Evolutionary conservation across 2,888 invertebrate species (phyloP), one percentile per base, ranked within the genome.

Genomic region (Ectemnius cavifrons): DNA sequence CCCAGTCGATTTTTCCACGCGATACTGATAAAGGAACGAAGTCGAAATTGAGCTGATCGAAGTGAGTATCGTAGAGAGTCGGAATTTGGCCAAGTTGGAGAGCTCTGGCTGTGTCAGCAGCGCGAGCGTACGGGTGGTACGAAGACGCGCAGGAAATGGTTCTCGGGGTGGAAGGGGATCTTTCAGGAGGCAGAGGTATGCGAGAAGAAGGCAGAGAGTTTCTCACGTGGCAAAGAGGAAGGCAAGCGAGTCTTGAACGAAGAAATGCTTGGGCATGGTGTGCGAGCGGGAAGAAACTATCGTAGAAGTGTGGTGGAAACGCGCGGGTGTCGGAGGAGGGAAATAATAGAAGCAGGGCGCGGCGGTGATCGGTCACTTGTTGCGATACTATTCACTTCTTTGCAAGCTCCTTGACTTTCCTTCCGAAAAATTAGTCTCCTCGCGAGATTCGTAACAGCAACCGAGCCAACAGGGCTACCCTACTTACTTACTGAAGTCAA

Each of bases 331-430:
- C 75, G 73, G 74, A 68, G 71, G 69, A 70, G 77, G 80, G 75
- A 79, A 83, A 85, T 85, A 86, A 86, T 85, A 82, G 85, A 83
- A 84, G 85, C 85, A 86, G 86, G 87, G 86, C 84, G 85, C 83
- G 86, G 52, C 52, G 52, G 84, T 83, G 81, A 81, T 84, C 84
- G 86, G 87, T 88, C 87, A 88, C 88, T 88, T 88, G 88, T 88
- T 88, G 88, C 88, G 87, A 88, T 88, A 86, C 88, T 88, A 88
- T 88, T 88, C 88, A 87, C 88, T 88, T 88, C 85, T 84, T 84
- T 84, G 79, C 78, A 80, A 72, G 75, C 79, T 78, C 71, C 75
- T 82, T 81, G 57, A 78, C 73, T 67, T 67, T 66, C 67, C 47
- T 63, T 67, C 75, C 74, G 52, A 37, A 37, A 37, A 37, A 37